phyloP scores from a whole-genome alignment of 2,888 invertebrate genomes.

The Cephus spinipes region DNA sequence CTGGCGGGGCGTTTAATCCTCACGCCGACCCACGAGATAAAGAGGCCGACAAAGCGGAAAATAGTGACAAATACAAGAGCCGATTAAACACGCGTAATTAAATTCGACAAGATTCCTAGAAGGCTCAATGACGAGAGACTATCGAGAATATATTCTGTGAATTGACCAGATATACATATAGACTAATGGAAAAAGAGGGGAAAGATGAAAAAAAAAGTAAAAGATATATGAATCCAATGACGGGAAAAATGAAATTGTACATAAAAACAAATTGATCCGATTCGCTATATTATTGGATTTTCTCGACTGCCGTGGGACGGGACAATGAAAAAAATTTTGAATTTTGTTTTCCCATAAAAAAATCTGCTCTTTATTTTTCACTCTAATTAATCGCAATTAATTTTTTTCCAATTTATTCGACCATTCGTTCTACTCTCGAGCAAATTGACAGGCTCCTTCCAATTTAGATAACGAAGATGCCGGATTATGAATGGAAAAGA shows the following conservation, averaged over 20 bases:
- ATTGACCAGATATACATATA: constrained; percentile 18
- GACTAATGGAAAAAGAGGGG: too few relatives aligned
- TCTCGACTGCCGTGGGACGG: too few relatives aligned
- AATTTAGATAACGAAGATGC: too few relatives aligned
- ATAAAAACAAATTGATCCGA: neutral
- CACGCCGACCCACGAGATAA: constrained; percentile 2
- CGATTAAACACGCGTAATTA: constrained; percentile 50
- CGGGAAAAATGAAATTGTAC: neutral
- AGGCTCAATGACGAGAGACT: constrained; percentile 33
- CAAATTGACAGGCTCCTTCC: too few relatives aligned
- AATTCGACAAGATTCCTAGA: constrained; percentile 49
- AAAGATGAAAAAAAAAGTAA: neutral
- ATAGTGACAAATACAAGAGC: constrained; percentile 54
- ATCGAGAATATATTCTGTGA: constrained; percentile 33
- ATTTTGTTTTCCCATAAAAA: neutral
- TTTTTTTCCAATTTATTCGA: too few relatives aligned
- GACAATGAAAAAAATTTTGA: neutral
- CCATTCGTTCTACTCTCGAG: too few relatives aligned
- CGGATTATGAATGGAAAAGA: too few relatives aligned
- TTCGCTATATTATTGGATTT: too few relatives aligned
- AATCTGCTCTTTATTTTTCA: too few relatives aligned
- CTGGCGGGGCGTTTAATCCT: constrained; percentile 42
- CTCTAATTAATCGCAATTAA: too few relatives aligned
- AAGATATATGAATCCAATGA: neutral
- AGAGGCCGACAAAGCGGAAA: constrained; percentile 38